Conservation (phyloP, 1,140 invertebrate genomes). For the Tetramorium parvispinum region DNA sequence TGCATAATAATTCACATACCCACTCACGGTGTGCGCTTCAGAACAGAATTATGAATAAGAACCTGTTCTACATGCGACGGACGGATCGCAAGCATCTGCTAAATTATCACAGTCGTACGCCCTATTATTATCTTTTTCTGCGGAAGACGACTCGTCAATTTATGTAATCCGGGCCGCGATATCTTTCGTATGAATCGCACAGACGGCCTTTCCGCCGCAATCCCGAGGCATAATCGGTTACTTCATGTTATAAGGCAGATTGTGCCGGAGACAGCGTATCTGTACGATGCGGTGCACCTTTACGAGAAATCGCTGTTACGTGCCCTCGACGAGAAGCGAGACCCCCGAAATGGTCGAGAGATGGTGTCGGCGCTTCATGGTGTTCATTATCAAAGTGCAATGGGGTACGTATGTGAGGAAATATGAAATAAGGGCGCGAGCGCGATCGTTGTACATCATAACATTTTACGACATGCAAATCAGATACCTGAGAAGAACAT, state of each 20-base stretch:
- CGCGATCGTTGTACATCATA: not conserved
- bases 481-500: not conserved
- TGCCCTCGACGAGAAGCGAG: constrained; percentile 88
- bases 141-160: not conserved
- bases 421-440: not conserved
- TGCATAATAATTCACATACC: not conserved
- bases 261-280: constrained; percentile 94
- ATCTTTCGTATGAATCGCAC: constrained; percentile 6
- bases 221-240: constrained; percentile 55
- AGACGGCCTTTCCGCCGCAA: not conserved
- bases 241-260: constrained; percentile 88
- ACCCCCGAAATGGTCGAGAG: constrained; percentile 90
- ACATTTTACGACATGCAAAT: constrained; percentile 54
- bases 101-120: constrained; percentile 16
- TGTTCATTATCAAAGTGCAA: constrained; percentile 92
- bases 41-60: constrained; percentile 4
- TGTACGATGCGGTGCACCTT: constrained; percentile 96
- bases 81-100: not conserved
- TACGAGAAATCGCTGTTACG: constrained; percentile 92
- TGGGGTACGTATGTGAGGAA: constrained; percentile 89
- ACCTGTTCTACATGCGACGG: not conserved
- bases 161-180: not conserved
- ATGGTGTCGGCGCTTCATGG: constrained; percentile 90
- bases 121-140: constrained; percentile 16
- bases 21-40: not conserved